Evolutionary conservation across 2,888 invertebrate genomes (phyloP).

Genomic region (Torymus texanus): DNA sequence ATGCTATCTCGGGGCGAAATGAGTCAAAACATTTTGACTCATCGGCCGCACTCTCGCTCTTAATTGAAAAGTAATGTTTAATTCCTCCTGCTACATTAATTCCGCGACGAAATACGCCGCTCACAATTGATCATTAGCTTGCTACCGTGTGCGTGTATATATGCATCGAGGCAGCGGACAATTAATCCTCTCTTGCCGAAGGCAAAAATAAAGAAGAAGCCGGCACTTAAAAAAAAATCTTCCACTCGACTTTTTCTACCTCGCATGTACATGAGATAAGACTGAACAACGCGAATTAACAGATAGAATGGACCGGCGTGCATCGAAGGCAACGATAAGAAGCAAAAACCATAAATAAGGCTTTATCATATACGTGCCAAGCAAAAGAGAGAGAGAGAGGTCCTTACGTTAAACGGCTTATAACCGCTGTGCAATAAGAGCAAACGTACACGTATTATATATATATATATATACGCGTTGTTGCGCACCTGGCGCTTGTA

Average conservation of each 20-base stretch:
- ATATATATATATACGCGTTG: background rate
- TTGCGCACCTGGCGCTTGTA: slow-evolving; percentile 44
- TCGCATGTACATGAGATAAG: background rate
- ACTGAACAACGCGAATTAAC: slow-evolving; percentile 27
- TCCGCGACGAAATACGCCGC: background rate
- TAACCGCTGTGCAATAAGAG: slow-evolving; percentile 27
- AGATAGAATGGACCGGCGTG: slow-evolving; percentile 24
- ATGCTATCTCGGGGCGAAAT: too few species aligned
- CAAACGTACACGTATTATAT: too few species aligned
- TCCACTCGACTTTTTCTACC: background rate
- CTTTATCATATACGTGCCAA: slow-evolving; percentile 22
- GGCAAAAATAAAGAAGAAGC: background rate
- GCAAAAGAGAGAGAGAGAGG: background rate
- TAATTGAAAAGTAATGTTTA: slow-evolving; percentile 44
- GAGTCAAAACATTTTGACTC: slow-evolving; percentile 6
- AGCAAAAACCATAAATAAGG: slow-evolving; percentile 31
- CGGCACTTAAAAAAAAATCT: slow-evolving; percentile 16
- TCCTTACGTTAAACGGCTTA: slow-evolving; percentile 45
- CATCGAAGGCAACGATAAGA: background rate
- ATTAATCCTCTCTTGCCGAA: slow-evolving; percentile 21
- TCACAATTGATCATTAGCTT: slow-evolving; percentile 30
- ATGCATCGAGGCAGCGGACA: background rate
- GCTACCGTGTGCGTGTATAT: background rate
- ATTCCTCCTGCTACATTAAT: slow-evolving; percentile 15
- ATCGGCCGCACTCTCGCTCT: slow-evolving; percentile 1